phyloP scores from a whole-genome alignment of 2,888 invertebrate genomes.

The Nemurella pictetii region DNA sequence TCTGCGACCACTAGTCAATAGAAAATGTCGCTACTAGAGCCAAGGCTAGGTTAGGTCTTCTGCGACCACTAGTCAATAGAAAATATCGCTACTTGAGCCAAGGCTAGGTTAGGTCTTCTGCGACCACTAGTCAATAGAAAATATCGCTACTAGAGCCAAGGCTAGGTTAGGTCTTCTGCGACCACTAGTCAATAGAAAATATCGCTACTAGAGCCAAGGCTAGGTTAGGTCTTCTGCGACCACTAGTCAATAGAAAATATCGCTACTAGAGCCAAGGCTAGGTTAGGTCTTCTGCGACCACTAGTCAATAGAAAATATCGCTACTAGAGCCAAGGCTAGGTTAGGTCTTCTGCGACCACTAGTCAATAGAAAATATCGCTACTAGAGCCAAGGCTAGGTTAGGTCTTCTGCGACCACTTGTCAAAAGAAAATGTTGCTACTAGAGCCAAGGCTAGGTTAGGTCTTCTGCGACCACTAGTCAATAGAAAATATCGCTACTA shows the following conservation, averaged over 20 bases:
- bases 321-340: background rate
- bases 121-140: slow-evolving; percentile 1
- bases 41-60: background rate
- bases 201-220: background rate
- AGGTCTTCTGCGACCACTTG: background rate
- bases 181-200: slow-evolving; percentile 5
- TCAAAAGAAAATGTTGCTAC: background rate
- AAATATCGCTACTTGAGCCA: background rate
- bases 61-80: background rate
- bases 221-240: slow-evolving; percentile 10
- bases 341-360: slow-evolving; percentile 4
- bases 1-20: no score
- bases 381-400: background rate
- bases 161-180: slow-evolving; percentile 6
- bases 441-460: background rate
- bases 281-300: slow-evolving; percentile 5
- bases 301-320: slow-evolving; percentile 5
- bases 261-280: background rate
- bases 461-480: slow-evolving; percentile 1
- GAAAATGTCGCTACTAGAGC: background rate
- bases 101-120: background rate
- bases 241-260: slow-evolving; percentile 6
- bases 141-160: background rate
- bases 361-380: background rate
- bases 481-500: background rate